Evolutionary conservation across 2,888 invertebrate genomes (phyloP), one percentile per base, ranked within the genome.

Genomic region (Coremacera marginata): DNA sequence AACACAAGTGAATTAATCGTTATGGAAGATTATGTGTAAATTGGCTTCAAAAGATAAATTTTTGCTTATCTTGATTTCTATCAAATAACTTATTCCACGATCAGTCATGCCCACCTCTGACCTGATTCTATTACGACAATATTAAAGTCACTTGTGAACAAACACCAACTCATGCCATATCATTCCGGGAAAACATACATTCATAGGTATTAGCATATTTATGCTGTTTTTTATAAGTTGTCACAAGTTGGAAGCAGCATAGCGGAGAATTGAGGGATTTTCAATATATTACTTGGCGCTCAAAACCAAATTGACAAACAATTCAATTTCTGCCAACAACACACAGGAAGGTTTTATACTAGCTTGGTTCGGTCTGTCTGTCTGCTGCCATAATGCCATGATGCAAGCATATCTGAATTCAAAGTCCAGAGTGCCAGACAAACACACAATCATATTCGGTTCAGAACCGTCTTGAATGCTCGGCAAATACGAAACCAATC

Each of bases 271-370:
- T 51, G 37, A 57, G 14, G 55, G 65, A 31, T 34, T 37, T 74
- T 65, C 67, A 44, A 74, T 67, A 74, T 74, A 67, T 74, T 74
- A 37, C 74, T 74, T 67, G 67, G 74, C 74, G 74, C 74, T 74
- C 67, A 65, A 74, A 74, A 74, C 74, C 65, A 55, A 74, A 74
- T 74, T 74, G 74, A 67, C 74, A 65, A 74, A 67, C 74, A 74
- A 74, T 74, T 74, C 74, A 65, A 67, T 67, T 67, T 74, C 37
- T 74, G 52, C 55, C 31, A 67, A 55, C 74, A 19, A 9, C 74
- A 55, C 27, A 51, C 37, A 63, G 19, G 37, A 62, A 65, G 44
- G 44, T 44, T 44, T 44, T 11, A 11, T 11, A 11, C 2, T 7
- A 44, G 11, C 44, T 16, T 60, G 57, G 16, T 14, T 19, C 25